phyloP scores from a whole-genome alignment of 2,888 invertebrate species.

The Julus scandinavius region DNA sequence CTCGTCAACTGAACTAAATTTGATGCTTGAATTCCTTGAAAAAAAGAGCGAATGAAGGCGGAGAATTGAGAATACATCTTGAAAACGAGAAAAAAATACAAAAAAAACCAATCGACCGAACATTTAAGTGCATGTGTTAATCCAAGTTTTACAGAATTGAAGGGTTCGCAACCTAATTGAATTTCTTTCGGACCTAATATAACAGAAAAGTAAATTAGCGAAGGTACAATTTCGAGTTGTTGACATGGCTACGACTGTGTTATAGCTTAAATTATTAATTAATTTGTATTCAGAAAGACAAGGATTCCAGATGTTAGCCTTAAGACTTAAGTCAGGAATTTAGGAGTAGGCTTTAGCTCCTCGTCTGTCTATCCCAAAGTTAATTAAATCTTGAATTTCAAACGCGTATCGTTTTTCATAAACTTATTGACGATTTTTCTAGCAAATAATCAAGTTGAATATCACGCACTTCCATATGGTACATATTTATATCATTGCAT shows the following conservation, averaged over 20 bases:
- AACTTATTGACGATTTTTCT: background rate
- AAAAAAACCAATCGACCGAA: slow-evolving; percentile 41
- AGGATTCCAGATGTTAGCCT: background rate
- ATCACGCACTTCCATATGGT: background rate
- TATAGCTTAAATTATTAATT: background rate
- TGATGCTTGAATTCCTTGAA: slow-evolving; percentile 39
- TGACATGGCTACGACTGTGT: background rate
- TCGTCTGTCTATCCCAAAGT: background rate
- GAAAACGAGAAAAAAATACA: slow-evolving; percentile 9
- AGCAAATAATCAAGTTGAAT: background rate
- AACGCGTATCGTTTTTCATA: background rate
- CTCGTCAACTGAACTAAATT: slow-evolving; percentile 6
- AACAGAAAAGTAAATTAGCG: background rate
- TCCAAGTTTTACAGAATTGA: slow-evolving; percentile 22
- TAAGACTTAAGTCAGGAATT: background rate
- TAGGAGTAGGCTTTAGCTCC: background rate
- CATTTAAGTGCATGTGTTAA: slow-evolving; percentile 24
- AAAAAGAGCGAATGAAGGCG: background rate
- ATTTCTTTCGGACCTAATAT: slow-evolving; percentile 29
- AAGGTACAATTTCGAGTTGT: background rate
- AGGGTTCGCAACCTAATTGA: slow-evolving; percentile 34
- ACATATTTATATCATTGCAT: no score
- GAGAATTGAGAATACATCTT: background rate
- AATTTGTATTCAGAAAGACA: background rate
- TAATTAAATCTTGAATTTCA: background rate